Evolutionary conservation across 92 coral and sea anemone genomes (phyloP).

Genomic region (Plumapathes pennacea): DNA sequence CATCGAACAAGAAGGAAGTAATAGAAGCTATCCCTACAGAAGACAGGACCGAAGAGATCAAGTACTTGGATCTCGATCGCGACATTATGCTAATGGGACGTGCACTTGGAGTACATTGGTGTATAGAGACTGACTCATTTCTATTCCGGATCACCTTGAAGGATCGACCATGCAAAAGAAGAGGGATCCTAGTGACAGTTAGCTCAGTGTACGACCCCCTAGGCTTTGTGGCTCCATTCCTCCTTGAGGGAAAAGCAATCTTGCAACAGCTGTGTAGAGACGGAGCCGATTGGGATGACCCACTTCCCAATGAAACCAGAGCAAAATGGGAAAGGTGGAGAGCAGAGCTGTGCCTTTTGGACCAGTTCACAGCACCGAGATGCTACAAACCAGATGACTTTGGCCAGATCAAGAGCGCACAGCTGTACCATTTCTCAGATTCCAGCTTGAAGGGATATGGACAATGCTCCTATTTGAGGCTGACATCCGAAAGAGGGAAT

Average conservation of each 20-base stretch:
- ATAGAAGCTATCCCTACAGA: slow-evolving; percentile 7
- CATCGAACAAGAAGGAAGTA: slow-evolving; percentile 1
- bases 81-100: slow-evolving; percentile 1
- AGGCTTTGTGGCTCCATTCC: neutral
- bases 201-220: neutral
- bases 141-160: neutral
- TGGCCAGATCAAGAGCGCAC: neutral
- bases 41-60: neutral
- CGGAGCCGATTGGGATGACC: slow-evolving; percentile 3
- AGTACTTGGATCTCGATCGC: neutral
- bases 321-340: slow-evolving; percentile 6
- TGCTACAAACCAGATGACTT: neutral
- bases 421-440: slow-evolving; percentile 7
- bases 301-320: neutral
- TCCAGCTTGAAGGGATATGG: slow-evolving; percentile 7
- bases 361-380: neutral
- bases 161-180: slow-evolving; percentile 12
- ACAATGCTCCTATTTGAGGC: slow-evolving; percentile 9
- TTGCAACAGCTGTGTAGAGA: slow-evolving; percentile 2
- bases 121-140: no score
- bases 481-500: neutral
- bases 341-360: neutral
- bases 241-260: neutral
- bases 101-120: slow-evolving; percentile 8
- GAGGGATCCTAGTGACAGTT: no score